phyloP scores from a whole-genome alignment of 1,140 invertebrate species.

The Medauroidea extradentata region DNA sequence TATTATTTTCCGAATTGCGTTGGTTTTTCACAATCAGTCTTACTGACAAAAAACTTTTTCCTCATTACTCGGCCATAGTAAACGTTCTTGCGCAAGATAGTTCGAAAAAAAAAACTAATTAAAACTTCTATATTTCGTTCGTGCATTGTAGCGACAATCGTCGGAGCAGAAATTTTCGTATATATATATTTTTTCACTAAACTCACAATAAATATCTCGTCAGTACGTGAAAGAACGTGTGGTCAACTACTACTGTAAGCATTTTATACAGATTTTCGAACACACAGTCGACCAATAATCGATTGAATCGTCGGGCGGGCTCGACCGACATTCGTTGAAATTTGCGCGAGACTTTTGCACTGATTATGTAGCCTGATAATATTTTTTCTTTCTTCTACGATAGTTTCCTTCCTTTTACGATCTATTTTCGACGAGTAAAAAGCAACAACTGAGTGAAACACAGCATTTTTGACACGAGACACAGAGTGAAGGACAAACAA shows the following conservation, averaged over 20 bases:
- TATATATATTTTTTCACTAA: background rate
- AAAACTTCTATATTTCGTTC: background rate
- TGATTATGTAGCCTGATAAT: too few relatives aligned
- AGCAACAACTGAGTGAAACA: too few relatives aligned
- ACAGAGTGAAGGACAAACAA: too few relatives aligned
- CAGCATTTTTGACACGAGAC: too few relatives aligned
- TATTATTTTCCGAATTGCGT: slow-evolving; percentile 4
- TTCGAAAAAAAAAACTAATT: background rate
- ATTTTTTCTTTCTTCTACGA: too few relatives aligned
- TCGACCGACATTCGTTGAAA: too few relatives aligned
- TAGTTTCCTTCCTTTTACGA: too few relatives aligned
- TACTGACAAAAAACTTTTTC: slow-evolving; percentile 16
- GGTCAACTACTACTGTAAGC: background rate
- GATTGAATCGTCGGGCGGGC: too few relatives aligned
- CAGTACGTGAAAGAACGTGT: background rate
- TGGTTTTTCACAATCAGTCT: slow-evolving; percentile 11
- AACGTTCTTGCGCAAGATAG: too few relatives aligned
- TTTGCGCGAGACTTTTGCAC: too few relatives aligned
- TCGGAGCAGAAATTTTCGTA: background rate
- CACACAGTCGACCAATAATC: background rate
- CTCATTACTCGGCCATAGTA: background rate
- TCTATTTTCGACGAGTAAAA: too few relatives aligned
- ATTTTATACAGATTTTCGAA: background rate
- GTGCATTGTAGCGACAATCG: background rate
- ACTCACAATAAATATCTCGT: background rate